Evolutionary conservation across 1,140 invertebrate genomes (phyloP).

Genomic region (Ladona fulva): DNA sequence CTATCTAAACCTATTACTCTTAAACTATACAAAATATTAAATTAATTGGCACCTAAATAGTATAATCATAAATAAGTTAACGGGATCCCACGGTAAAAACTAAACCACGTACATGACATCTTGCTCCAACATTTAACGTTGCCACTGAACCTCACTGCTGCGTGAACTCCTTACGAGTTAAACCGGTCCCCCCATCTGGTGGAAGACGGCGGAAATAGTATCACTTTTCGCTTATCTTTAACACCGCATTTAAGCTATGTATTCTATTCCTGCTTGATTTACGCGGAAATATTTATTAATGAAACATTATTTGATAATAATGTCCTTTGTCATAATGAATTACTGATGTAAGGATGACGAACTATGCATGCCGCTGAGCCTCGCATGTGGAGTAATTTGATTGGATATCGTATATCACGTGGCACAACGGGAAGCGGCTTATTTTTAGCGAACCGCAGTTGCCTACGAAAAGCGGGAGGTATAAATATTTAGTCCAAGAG

Average conservation of each 20-base stretch:
- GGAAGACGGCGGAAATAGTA: background rate
- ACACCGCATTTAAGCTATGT: too few species aligned
- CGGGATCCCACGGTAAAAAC: background rate
- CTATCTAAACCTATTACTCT: background rate
- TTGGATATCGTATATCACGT: background rate
- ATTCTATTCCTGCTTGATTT: background rate
- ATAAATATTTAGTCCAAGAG: background rate
- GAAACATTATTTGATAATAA: background rate
- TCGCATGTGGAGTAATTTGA: slow-evolving; percentile 5
- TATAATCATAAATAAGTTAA: background rate
- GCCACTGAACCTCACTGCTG: background rate
- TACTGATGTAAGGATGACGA: background rate
- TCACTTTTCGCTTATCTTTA: background rate
- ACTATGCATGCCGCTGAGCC: background rate
- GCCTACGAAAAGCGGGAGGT: background rate
- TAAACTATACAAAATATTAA: background rate
- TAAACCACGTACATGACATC: background rate
- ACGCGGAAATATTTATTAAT: background rate
- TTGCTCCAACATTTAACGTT: slow-evolving; percentile 1
- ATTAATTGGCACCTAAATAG: background rate
- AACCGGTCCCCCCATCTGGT: background rate
- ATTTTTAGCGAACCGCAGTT: background rate
- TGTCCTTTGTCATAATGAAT: background rate
- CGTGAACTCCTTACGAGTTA: background rate
- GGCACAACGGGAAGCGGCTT: background rate